phyloP scores from a whole-genome alignment of 2,797 vertebrate species.

The Propithecus deckenii region DNA sequence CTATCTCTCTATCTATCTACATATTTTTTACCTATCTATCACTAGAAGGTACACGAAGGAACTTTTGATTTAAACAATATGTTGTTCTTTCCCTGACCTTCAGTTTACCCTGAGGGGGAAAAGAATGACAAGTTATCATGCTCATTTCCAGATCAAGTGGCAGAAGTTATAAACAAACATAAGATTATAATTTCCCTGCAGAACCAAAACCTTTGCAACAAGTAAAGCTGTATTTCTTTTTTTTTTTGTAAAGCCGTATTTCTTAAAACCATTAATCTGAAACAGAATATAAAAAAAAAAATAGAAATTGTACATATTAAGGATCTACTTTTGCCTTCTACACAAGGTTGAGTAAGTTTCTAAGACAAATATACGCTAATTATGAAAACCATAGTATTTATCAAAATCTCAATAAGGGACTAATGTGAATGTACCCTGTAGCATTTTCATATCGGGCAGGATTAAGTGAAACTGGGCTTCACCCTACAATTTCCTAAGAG shows the following conservation, averaged over 20 bases:
- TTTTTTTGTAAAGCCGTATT: not conserved
- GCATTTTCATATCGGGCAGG: not conserved
- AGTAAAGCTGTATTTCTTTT: constrained; percentile 4
- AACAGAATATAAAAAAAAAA: constrained; percentile 38
- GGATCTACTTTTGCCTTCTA: not conserved
- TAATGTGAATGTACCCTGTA: not conserved
- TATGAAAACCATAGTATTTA: constrained; percentile 21
- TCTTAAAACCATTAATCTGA: constrained; percentile 37
- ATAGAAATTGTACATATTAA: constrained; percentile 29
- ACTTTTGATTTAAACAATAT: constrained; percentile 40
- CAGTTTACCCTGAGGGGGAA: not conserved
- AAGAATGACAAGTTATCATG: not conserved
- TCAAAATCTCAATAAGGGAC: constrained; percentile 22
- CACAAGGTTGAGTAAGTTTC: constrained; percentile 1
- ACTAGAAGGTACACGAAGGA: not conserved
- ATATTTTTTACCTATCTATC: not conserved
- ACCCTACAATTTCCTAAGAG: constrained; percentile 12
- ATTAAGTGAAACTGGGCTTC: not conserved
- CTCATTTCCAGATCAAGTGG: constrained; percentile 33
- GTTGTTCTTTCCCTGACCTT: not conserved
- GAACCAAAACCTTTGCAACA: not conserved
- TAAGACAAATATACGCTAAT: constrained; percentile 22
- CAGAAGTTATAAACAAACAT: not conserved
- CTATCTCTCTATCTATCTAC: not conserved
- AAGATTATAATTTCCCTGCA: not conserved